phyloP scores from a whole-genome alignment of 2,113 vertebrate species.

The Brachyhypopomus occidentalis region DNA sequence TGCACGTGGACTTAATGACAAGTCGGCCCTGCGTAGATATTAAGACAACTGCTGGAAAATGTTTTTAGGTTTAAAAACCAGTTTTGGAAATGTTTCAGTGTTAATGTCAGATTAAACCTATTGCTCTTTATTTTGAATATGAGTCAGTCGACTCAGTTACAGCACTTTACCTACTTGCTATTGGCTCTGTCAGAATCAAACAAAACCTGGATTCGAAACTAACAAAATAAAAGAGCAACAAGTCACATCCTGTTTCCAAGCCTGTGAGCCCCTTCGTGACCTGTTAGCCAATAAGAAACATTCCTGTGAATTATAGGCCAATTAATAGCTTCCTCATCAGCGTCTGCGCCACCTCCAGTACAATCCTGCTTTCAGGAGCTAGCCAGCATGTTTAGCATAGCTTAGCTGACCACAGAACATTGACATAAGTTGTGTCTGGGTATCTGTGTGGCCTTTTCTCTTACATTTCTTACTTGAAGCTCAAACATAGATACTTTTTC shows the following conservation, averaged over 20 bases:
- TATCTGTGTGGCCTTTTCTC: slow-evolving; percentile 22
- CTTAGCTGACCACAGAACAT: slow-evolving; percentile 65
- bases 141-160: neutral
- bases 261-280: slow-evolving; percentile 19
- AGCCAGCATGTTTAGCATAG: slow-evolving; percentile 45
- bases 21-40: neutral
- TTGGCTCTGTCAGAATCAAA: slow-evolving; percentile 3
- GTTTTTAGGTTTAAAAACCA: neutral
- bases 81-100: slow-evolving; percentile 33
- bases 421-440: slow-evolving; percentile 67
- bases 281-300: slow-evolving; percentile 48
- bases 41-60: slow-evolving; percentile 24
- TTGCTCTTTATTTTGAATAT: slow-evolving; percentile 24
- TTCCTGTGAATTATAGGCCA: slow-evolving; percentile 44
- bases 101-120: slow-evolving; percentile 32
- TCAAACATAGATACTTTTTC: slow-evolving; percentile 59
- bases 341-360: slow-evolving; percentile 20
- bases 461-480: slow-evolving; percentile 14
- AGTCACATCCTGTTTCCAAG: slow-evolving; percentile 35
- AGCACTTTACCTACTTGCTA: neutral
- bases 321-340: slow-evolving; percentile 55
- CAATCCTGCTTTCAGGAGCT: slow-evolving; percentile 45
- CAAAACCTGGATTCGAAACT: slow-evolving; percentile 3
- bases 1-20: slow-evolving; percentile 20
- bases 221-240: slow-evolving; percentile 31